Base-by-base conservation (phyloP, 2,888 invertebrate species). In the Agriopis marginaria region DNA sequence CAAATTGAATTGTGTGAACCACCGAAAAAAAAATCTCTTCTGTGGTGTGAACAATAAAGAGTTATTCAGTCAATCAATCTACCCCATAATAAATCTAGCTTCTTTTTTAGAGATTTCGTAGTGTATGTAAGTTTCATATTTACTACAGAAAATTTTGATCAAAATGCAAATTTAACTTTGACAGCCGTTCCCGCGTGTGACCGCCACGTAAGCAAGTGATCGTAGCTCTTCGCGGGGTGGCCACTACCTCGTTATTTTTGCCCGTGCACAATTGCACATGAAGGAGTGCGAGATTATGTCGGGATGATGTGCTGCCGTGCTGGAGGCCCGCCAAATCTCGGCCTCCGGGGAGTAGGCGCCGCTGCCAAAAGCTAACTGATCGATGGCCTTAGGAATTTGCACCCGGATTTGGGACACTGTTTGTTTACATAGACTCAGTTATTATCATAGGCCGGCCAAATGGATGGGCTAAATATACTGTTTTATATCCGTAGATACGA, bases 311-410 rank as follows among this genome's bases (percentile, higher is more conserved):
- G 84, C 79, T 71, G 77, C 75, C 75, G 70, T 65, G 75, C 81
- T 86, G 86, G 85, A 85, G 79, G 53, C 70, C 72, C 73, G 85
- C 85, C 85, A 85, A 84, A 79, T 83, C 81, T 76, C 79, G 78
- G 83, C 84, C 84, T 77, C 80, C 74, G 68, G 83, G 85, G 81
- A 78, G 77, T 79, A 79, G 75, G 79, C 69, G 75, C 73, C 75
- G 77, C 82, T 86, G 84, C 86, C 85, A 86, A 86, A 82, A 79
- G 76, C 81, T 83, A 82, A 82, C 83, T 84, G 86, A 86, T 86
- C 82, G 83, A 87, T 85, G 85, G 80, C 81, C 82, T 82, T 79
- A 82, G 80, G 79, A 83, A 85, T 83, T 84, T 83, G 80, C 79
- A 75, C 77, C 79, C 72, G 77, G 78, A 81, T 78, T 75, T 76